Base-by-base conservation (phyloP, 1,140 invertebrate species). In the Eueides isabella region DNA sequence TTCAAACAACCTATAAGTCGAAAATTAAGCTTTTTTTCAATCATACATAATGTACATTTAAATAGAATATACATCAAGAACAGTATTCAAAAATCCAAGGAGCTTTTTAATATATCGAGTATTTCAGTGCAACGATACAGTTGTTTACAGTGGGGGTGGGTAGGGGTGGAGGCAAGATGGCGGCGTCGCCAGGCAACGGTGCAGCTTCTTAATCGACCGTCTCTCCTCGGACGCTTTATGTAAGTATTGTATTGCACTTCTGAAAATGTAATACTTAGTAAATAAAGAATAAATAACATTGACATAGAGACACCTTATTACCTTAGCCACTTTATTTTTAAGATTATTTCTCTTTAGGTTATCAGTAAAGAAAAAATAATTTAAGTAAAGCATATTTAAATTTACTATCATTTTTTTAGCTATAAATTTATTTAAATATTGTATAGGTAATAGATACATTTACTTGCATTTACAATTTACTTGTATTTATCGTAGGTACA, bases 171-270 rank as follows among this genome's bases (percentile, higher is more conserved):
- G 85, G 79, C 87, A 90, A 92, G 89, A 91, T 91, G 89, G 91
- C 89, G 85, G 78, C 88, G 91, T 92, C 79, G 84, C 80, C 87
- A 86, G 85, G 88, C 88, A 91, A 91, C 91, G 88, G 71, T 91
- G 91, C 91, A 92, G 85, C 89, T 91, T 92, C 89, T 91, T 92
- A 90, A 91, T 92, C 89, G 89, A 92, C 89, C 89, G 88, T 83
- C 82, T 70, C 80, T 80, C 79, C 83, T 84, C 83, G 80, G 75
- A 78, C 81, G 81, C 83, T 89, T 89, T 89, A 90, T 90, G 81
- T 84, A 84, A 84, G 76, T 88, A 89, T 90, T 86, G 85, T 90
- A 88, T 86, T 91, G 88, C 89, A 90, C 83, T 89, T 84, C 82
- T 74, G 80, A 81, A 83, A 80, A 79, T 76, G 33, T 44, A 35